Conservation (phyloP, 2,888 invertebrate species). For the Zygaena filipendulae region DNA sequence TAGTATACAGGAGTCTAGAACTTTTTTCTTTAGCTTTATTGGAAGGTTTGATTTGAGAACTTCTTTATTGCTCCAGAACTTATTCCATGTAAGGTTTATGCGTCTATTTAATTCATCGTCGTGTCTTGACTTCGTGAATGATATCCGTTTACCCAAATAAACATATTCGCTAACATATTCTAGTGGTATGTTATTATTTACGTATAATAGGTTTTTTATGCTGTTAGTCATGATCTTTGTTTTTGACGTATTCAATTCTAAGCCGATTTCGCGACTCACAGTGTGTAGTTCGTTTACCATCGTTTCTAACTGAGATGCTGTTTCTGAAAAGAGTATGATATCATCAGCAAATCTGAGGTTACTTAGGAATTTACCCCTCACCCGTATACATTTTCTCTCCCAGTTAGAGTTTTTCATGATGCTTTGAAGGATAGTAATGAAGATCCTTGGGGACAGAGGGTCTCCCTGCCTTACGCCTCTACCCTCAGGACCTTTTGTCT, state of each 20-base stretch:
- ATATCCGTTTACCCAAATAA: too few relatives aligned
- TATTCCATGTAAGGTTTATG: too few relatives aligned
- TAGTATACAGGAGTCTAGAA: too few relatives aligned
- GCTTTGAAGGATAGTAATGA: conserved; percentile 5
- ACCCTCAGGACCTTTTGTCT: too few relatives aligned
- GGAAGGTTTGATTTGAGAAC: too few relatives aligned
- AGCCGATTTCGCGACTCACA: conserved; percentile 1
- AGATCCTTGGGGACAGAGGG: conserved; percentile 4
- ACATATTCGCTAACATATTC: too few relatives aligned
- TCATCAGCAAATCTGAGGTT: conserved; percentile 8
- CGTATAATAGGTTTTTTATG: conserved; percentile 1
- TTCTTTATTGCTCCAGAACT: too few relatives aligned
- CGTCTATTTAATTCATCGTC: too few relatives aligned
- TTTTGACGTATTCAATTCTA: conserved; percentile 1
- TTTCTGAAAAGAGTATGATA: conserved; percentile 3
- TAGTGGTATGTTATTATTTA: conserved; percentile 1
- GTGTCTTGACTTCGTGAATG: too few relatives aligned
- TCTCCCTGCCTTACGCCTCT: conserved; percentile 7
- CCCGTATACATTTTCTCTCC: conserved; percentile 3
- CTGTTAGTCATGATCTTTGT: conserved; percentile 7
- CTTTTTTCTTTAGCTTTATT: too few relatives aligned
- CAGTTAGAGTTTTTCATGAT: conserved; percentile 3
- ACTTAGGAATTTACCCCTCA: conserved; percentile 2
- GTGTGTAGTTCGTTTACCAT: conserved; percentile 1
- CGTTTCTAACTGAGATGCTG: background rate